Percentiles rank a stretch among this genome's conserved stretches.
Conservation (phyloP, 2,113 vertebrate genomes). For the Tiliqua scincoides region DNA sequence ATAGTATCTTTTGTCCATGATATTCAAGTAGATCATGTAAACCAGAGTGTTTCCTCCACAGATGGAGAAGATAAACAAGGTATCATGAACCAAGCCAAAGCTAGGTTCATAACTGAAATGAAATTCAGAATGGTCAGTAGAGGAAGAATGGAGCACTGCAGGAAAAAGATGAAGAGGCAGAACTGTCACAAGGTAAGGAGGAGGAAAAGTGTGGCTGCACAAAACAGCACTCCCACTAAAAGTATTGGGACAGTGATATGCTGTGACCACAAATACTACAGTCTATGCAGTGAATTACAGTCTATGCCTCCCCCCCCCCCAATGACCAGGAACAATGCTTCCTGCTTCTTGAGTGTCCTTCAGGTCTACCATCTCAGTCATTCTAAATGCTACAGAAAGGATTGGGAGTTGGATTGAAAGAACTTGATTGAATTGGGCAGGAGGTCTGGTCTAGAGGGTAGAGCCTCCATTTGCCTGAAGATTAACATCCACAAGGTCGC, state of each 20-base stretch:
- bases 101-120: neutral
- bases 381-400: neutral
- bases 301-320: no score
- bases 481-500: no score
- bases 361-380: neutral
- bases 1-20: neutral
- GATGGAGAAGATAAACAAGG: neutral
- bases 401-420: neutral
- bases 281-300: no score
- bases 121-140: neutral
- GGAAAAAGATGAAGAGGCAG: neutral
- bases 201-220: neutral
- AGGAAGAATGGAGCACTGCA: neutral
- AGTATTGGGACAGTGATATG: neutral
- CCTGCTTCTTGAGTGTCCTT: neutral
- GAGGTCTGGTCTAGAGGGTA: no score
- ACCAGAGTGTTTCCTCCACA: neutral
- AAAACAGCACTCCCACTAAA: neutral
- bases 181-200: neutral
- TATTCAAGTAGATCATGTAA: neutral
- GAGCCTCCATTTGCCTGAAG: no score
- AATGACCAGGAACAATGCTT: neutral
- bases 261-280: no score
- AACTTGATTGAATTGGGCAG: no score
- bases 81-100: neutral